Percentiles rank a stretch among this genome's conserved stretches.
phyloP scores from a whole-genome alignment of 2,888 invertebrate genomes.

The Euzophera pinguis region DNA sequence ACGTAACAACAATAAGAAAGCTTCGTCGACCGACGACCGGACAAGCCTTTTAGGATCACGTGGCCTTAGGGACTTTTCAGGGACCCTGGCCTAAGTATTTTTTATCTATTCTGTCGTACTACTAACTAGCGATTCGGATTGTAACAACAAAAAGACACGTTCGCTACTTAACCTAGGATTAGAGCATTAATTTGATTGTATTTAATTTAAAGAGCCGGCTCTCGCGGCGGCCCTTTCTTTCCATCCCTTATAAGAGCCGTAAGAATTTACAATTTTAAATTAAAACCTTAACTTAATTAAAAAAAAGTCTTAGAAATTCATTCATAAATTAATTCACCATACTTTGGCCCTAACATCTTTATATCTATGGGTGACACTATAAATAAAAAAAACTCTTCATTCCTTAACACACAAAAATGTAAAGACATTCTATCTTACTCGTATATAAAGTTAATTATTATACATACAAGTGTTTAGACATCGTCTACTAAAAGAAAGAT shows the following conservation, averaged over 20 bases:
- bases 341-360: background rate
- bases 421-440: too few species aligned
- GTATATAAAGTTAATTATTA: too few species aligned
- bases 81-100: too few species aligned
- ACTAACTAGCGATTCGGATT: background rate
- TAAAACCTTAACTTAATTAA: background rate
- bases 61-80: too few species aligned
- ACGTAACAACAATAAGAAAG: too few species aligned
- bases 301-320: background rate
- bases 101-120: too few species aligned
- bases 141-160: constrained; percentile 19
- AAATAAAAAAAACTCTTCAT: constrained; percentile 3
- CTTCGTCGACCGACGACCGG: too few species aligned
- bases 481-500: too few species aligned
- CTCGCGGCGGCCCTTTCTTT: constrained; percentile 7
- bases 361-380: background rate
- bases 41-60: too few species aligned
- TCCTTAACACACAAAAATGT: too few species aligned
- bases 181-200: constrained; percentile 35
- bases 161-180: constrained; percentile 35
- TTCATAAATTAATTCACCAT: background rate
- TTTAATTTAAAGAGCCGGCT: background rate
- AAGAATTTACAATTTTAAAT: background rate
- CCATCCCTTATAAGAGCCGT: background rate
- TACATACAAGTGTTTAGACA: too few species aligned